These are phyloP conservation scores for Nesogale talazaci DNA, from an alignment of 2,113 vertebrate species.

Conservation along the genomic window DNA sequence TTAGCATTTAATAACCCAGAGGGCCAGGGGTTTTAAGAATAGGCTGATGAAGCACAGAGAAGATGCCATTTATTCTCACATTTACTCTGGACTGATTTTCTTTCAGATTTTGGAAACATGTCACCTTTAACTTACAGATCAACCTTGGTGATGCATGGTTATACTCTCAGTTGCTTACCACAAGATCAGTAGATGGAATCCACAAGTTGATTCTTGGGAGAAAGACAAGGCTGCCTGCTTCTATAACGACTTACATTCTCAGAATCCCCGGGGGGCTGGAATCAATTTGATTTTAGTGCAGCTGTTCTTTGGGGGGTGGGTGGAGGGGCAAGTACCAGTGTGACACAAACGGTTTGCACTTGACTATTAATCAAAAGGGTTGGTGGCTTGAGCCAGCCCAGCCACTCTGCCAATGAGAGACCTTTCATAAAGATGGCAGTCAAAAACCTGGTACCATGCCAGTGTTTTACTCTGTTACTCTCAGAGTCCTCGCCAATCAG, in stretches of 20 bases:
- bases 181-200: no score
- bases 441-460: neutral
- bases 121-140: neutral
- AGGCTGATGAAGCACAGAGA: neutral
- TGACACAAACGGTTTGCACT: neutral
- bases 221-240: no score
- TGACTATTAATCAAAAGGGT: no score
- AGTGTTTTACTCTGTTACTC: neutral
- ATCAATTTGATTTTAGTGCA: neutral
- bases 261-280: no score
- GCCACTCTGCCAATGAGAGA: no score
- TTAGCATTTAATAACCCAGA: neutral
- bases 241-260: no score
- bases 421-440: neutral
- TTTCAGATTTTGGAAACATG: neutral
- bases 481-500: neutral
- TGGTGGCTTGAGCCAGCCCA: no score
- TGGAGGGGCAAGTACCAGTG: neutral
- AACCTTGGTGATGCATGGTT: neutral
- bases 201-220: no score
- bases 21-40: conserved; percentile 12
- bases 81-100: neutral
- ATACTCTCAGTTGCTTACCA: no score
- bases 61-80: conserved; percentile 27
- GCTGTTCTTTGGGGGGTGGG: no score